Evolutionary conservation across 2,888 invertebrate genomes (phyloP).

Genomic region (Chorisops tibialis): DNA sequence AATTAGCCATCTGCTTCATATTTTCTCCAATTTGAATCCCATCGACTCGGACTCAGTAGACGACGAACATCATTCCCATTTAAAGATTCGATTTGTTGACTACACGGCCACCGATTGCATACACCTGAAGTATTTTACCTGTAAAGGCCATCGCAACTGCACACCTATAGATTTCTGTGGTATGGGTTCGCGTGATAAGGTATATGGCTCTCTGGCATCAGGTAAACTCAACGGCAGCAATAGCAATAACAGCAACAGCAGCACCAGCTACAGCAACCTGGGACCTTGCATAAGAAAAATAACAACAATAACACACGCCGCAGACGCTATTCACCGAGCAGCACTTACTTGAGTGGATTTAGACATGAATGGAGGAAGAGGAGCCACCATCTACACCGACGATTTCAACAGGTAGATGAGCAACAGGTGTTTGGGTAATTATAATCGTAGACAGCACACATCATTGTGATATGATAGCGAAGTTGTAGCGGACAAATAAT

Average conservation of each 20-base stretch:
- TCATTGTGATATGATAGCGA: neutral
- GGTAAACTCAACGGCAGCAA: constrained; percentile 12
- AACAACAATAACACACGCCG: neutral
- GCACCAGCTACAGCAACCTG: constrained; percentile 12
- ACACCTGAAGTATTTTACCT: no score
- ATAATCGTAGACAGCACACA: constrained; percentile 32
- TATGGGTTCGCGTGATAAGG: constrained; percentile 14
- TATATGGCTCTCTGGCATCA: constrained; percentile 6
- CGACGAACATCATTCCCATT: neutral
- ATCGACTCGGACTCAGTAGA: no score
- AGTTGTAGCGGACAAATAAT: no score
- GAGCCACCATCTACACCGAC: neutral
- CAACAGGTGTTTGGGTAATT: constrained; percentile 35
- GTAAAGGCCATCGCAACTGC: no score
- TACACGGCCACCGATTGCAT: no score
- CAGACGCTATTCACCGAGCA: constrained; percentile 8
- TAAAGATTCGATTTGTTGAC: constrained; percentile 9
- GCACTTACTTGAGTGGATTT: constrained; percentile 8
- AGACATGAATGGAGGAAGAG: constrained; percentile 16
- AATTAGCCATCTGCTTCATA: constrained; percentile 33
- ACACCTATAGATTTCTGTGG: no score
- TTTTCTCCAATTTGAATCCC: constrained; percentile 14
- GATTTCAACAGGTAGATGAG: constrained; percentile 28
- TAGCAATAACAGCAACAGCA: constrained; percentile 1
- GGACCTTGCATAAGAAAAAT: neutral